These are phyloP conservation scores for Smittia aterrima DNA, from an alignment of 2,888 invertebrate species.

Conservation along the genomic window DNA sequence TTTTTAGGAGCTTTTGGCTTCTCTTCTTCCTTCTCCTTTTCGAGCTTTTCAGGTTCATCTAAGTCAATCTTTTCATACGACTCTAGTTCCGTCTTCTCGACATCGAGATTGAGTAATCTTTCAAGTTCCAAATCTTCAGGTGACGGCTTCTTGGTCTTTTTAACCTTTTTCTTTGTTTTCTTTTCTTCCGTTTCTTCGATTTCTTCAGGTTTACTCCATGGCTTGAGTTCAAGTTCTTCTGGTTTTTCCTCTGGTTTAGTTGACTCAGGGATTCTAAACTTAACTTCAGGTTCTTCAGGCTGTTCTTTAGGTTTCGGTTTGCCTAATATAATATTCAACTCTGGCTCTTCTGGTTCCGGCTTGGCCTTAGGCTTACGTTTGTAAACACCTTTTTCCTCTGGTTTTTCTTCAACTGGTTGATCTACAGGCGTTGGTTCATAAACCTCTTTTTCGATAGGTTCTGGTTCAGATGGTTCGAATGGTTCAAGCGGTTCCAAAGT, in stretches of 20 bases:
- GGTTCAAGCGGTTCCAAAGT: too few species aligned
- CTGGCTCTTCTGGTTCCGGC: too few species aligned
- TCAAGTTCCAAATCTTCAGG: conserved; percentile 49
- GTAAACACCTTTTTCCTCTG: too few species aligned
- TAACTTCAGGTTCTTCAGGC: conserved; percentile 54
- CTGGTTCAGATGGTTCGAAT: too few species aligned
- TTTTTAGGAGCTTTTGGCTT: conserved; percentile 54
- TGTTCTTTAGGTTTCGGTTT: conserved; percentile 52
- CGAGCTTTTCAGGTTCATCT: conserved; percentile 49
- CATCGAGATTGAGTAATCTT: conserved; percentile 44
- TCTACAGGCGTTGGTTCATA: too few species aligned
- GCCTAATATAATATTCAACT: too few species aligned
- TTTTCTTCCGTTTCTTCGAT: conserved; percentile 45
- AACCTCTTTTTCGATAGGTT: too few species aligned
- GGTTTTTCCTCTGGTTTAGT: neutral
- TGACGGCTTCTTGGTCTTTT: conserved; percentile 46
- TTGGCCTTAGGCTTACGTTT: too few species aligned
- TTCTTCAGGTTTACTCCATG: conserved; percentile 47
- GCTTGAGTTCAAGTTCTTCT: too few species aligned
- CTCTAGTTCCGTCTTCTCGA: conserved; percentile 49
- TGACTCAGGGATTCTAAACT: too few species aligned
- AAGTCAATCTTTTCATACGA: conserved; percentile 50
- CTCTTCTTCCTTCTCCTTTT: conserved; percentile 44
- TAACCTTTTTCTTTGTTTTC: conserved; percentile 31
- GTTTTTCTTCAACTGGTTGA: too few species aligned